Conservation (phyloP, 1,140 invertebrate genomes). For the Sycobia sp. region DNA sequence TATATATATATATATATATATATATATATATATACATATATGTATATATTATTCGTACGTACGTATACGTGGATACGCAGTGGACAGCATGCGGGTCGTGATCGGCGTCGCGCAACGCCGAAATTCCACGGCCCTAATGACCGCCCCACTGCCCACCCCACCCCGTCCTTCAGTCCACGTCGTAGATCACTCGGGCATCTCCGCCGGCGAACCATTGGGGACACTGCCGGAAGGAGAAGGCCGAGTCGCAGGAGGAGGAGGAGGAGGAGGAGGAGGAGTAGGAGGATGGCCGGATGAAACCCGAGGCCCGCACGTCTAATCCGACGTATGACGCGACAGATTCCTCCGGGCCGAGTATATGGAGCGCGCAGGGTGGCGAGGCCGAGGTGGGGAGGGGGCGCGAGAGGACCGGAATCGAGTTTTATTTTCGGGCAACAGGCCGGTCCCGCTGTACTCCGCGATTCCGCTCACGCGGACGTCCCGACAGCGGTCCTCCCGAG, state of each 20-base stretch:
- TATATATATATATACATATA: no score
- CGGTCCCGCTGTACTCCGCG: no score
- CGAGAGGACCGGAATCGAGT: neutral
- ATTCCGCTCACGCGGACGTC: no score
- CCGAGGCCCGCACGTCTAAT: neutral
- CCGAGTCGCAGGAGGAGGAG: neutral
- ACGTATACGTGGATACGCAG: neutral
- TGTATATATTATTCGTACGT: no score
- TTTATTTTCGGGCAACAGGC: constrained; percentile 8
- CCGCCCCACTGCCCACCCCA: neutral
- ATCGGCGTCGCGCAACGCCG: neutral
- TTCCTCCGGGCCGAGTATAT: no score
- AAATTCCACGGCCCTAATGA: constrained; percentile 23
- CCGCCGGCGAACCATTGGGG: neutral
- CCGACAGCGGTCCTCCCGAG: no score
- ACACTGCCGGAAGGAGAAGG: neutral
- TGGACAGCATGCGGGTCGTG: no score
- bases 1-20: no score
- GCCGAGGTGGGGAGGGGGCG: neutral
- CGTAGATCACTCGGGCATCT: constrained; percentile 20
- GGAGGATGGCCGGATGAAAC: neutral
- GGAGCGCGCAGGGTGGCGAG: no score
- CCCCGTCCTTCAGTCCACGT: neutral
- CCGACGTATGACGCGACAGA: constrained; percentile 18
- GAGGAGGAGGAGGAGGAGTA: no score